Conservation (phyloP, 2,797 vertebrate species). For the Ptychobarbus kaznakovi region DNA sequence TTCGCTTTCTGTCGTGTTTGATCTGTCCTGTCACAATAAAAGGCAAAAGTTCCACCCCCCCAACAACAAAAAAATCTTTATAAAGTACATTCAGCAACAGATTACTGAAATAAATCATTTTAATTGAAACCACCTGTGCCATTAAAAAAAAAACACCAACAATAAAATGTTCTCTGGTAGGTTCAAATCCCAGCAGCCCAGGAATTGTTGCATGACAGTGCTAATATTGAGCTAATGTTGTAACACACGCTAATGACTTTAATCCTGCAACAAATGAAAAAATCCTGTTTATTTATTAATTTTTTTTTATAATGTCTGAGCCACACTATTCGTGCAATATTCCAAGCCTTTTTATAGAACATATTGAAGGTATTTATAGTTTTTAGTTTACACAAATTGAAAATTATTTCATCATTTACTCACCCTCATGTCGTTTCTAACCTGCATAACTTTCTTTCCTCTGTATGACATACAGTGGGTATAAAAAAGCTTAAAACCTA, state of each 20-base stretch:
- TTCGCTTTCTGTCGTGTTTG: too few species aligned
- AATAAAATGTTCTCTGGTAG: not conserved
- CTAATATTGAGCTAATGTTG: not conserved
- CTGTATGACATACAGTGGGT: not conserved
- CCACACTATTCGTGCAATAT: not conserved
- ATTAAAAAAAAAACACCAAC: not conserved
- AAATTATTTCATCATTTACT: not conserved
- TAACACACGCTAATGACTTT: not conserved
- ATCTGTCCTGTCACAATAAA: too few species aligned
- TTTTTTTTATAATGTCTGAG: not conserved
- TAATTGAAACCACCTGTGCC: too few species aligned
- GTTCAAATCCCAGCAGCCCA: not conserved
- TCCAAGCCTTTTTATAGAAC: not conserved
- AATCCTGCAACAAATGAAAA: not conserved
- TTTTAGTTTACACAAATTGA: not conserved
- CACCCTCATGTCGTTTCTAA: not conserved
- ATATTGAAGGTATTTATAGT: not conserved
- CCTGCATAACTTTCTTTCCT: not conserved
- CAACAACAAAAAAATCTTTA: too few species aligned
- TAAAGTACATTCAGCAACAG: not conserved
- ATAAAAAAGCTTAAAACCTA: too few species aligned
- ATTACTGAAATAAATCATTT: not conserved
- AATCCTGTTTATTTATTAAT: not conserved
- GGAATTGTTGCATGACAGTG: not conserved
- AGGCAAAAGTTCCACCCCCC: too few species aligned